phyloP scores from a whole-genome alignment of 2,888 invertebrate species.

The Saturnia japonica region DNA sequence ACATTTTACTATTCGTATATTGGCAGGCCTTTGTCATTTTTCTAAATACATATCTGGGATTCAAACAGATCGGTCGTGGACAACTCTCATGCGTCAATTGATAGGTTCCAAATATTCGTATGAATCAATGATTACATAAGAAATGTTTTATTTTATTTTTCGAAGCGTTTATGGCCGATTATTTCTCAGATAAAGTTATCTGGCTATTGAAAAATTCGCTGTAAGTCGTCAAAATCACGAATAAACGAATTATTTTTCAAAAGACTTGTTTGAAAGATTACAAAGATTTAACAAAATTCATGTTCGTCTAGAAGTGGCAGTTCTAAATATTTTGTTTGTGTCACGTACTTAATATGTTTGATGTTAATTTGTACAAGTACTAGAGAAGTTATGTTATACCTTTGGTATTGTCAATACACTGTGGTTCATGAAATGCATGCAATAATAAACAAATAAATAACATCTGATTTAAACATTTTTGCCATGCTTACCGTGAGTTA shows the following conservation, averaged over 20 bases:
- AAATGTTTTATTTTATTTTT: neutral
- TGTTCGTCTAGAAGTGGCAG: neutral
- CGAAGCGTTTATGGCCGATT: too few relatives aligned
- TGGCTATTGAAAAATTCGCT: too few relatives aligned
- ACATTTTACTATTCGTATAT: neutral
- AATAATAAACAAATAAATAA: neutral
- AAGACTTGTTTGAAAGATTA: neutral
- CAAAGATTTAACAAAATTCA: neutral
- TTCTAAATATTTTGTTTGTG: neutral
- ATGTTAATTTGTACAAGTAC: neutral
- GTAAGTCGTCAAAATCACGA: neutral
- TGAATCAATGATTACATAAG: neutral
- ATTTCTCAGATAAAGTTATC: too few relatives aligned
- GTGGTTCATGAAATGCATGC: neutral
- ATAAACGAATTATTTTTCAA: neutral
- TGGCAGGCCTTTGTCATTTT: neutral
- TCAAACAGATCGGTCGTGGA: neutral
- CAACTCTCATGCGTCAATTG: neutral
- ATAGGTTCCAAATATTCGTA: neutral
- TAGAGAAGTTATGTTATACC: neutral
- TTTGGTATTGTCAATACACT: neutral
- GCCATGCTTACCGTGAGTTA: neutral
- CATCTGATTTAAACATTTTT: neutral
- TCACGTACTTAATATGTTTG: too few relatives aligned
- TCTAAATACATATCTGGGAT: neutral